Percentiles rank a stretch among this genome's conserved stretches.
phyloP scores from a whole-genome alignment of 2,888 invertebrate species.

The Megastigmus dorsalis region DNA sequence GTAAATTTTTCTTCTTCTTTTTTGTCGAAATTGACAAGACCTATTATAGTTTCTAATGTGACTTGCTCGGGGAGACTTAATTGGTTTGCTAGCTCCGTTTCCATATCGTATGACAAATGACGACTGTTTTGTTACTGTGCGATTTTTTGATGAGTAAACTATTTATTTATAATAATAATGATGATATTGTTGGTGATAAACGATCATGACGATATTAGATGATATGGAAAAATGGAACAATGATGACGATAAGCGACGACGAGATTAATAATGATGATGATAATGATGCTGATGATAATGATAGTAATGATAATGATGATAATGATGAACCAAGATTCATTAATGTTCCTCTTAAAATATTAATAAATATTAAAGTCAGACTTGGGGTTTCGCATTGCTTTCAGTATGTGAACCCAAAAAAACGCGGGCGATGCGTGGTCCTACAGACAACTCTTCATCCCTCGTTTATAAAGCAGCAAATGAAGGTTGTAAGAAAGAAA shows the following conservation, averaged over 20 bases:
- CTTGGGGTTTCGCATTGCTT: constrained; percentile 54
- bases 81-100: constrained; percentile 36
- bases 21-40: background rate
- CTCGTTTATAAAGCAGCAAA: constrained; percentile 48
- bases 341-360: constrained; percentile 74
- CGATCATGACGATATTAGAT: constrained; percentile 54
- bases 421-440: constrained; percentile 12
- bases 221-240: constrained; percentile 58
- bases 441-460: constrained; percentile 43
- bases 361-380: constrained; percentile 70
- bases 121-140: constrained; percentile 68
- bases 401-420: too few species aligned
- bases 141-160: constrained; percentile 66
- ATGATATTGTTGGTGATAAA: constrained; percentile 56
- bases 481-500: constrained; percentile 43
- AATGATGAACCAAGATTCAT: constrained; percentile 72
- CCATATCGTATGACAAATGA: constrained; percentile 55
- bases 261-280: constrained; percentile 58
- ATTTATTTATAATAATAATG: constrained; percentile 70
- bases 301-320: constrained; percentile 58
- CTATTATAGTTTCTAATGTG: constrained; percentile 4
- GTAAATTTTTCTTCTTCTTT: constrained; percentile 19
- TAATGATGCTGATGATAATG: constrained; percentile 60
- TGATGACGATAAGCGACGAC: constrained; percentile 58
- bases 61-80: background rate